Base-by-base conservation (phyloP, 53 echinoderm and acorn worm genomes). In the Echinarachnius parma region DNA sequence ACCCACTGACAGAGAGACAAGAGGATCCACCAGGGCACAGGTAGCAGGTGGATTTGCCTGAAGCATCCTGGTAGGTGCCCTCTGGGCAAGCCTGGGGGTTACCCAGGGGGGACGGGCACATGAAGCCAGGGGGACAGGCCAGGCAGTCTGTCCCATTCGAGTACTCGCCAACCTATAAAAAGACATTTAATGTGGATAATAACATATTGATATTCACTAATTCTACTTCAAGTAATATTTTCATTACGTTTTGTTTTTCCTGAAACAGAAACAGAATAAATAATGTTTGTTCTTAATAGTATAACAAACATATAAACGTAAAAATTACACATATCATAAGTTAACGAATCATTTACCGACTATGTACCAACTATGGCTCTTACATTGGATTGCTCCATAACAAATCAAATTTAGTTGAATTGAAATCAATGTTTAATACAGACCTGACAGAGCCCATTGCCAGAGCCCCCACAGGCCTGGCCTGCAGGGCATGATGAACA, bases 111-210 rank as follows among this genome's bases (percentile, higher is more conserved):
- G 96, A 91, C 15, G 96, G 96, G 81, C 96, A 95, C 87, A 87
- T 87, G 85, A 81, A 78, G 0, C 96, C 96, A 23, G 57, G 47
- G 4, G 91, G 85, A 35, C 96, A 95, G 46, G 42, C n/a, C 18
- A 91, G 79, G 56, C 96, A 95, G 70, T 92, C 67, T 21, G 96
- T 95, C 10, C 91, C 85, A 60, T 95, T 95, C 75, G 96, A 95
- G 67, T 87, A 91, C 62, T 95, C 64, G 15, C 96, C 96, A 46
- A 91, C 78, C 96, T 95, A 68, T n/a, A 62, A 72, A 34, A 35
- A 9, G 56, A 56, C 28, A 28, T 53, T 2, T 2, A 53, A 53
- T 53, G 23, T 4, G 53, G 3, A 9, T 25, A 53, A 27, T 53
- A 19, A 25, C 24, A 24, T 25, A 25, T 25, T 28, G 9, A 56